phyloP scores from a whole-genome alignment of 2,888 invertebrate species.

The Sepiola atlantica region DNA sequence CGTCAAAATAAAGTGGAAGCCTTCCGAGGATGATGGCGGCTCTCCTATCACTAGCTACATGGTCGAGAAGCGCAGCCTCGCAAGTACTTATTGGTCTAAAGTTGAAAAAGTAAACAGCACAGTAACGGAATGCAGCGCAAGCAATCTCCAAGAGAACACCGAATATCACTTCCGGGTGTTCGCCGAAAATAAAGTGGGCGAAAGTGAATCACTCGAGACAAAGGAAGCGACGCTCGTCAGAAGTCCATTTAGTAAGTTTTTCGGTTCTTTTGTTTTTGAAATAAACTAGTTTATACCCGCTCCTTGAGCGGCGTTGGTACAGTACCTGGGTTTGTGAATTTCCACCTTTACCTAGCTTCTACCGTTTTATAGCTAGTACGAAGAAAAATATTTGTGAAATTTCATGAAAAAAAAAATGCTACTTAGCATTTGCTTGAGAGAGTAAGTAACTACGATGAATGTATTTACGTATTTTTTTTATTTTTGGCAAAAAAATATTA shows the following conservation, averaged over 20 bases:
- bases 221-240: slow-evolving; percentile 80
- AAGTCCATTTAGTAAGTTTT: slow-evolving; percentile 72
- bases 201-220: slow-evolving; percentile 82
- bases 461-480: no score
- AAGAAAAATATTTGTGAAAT: no score
- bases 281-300: neutral
- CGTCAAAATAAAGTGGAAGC: slow-evolving; percentile 56
- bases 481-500: no score
- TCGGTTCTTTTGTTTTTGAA: neutral
- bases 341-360: no score
- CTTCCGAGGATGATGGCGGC: slow-evolving; percentile 59
- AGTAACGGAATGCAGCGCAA: slow-evolving; percentile 50
- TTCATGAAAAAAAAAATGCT: no score
- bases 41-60: slow-evolving; percentile 59
- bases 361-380: no score
- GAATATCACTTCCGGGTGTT: slow-evolving; percentile 65
- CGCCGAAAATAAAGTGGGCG: slow-evolving; percentile 82
- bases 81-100: slow-evolving; percentile 50
- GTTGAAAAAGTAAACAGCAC: slow-evolving; percentile 48
- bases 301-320: no score
- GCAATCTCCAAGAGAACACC: slow-evolving; percentile 55
- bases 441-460: no score
- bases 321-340: no score
- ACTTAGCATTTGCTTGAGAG: no score
- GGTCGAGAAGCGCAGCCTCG: slow-evolving; percentile 55